Conservation (phyloP, 2,888 invertebrate species). For the Eupeodes luniger region DNA sequence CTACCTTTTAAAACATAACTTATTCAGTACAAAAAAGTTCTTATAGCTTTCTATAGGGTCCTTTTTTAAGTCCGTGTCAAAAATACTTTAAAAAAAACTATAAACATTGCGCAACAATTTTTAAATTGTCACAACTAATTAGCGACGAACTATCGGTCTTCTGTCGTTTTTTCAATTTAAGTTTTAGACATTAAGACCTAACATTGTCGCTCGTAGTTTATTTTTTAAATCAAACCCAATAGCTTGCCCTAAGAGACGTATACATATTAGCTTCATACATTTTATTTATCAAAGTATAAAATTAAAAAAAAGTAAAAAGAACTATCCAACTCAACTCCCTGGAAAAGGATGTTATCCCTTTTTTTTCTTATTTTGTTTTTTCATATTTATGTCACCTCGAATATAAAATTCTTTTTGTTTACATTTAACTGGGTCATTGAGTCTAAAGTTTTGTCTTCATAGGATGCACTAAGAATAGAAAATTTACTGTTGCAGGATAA, state of each 20-base stretch:
- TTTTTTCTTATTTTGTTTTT: no score
- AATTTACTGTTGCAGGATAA: constrained; percentile 34
- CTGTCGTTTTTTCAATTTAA: no score
- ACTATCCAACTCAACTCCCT: neutral
- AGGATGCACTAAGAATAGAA: constrained; percentile 42
- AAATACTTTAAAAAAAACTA: no score
- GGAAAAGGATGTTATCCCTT: constrained; percentile 2
- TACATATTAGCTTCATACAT: neutral
- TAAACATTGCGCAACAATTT: no score
- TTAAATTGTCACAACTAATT: no score
- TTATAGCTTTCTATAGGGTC: no score
- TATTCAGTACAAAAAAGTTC: no score
- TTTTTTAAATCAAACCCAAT: neutral
- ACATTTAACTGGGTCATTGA: constrained; percentile 49
- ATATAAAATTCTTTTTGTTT: constrained; percentile 25
- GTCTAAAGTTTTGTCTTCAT: constrained; percentile 54
- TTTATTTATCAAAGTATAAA: constrained; percentile 2
- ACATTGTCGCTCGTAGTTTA: no score
- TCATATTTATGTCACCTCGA: constrained; percentile 28
- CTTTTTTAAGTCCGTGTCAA: no score
- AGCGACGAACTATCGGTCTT: no score
- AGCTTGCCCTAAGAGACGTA: neutral
- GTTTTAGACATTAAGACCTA: no score
- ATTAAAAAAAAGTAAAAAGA: neutral
- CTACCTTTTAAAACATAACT: no score